phyloP scores from a whole-genome alignment of 1,140 invertebrate genomes.

The Choristoneura fumiferana region DNA sequence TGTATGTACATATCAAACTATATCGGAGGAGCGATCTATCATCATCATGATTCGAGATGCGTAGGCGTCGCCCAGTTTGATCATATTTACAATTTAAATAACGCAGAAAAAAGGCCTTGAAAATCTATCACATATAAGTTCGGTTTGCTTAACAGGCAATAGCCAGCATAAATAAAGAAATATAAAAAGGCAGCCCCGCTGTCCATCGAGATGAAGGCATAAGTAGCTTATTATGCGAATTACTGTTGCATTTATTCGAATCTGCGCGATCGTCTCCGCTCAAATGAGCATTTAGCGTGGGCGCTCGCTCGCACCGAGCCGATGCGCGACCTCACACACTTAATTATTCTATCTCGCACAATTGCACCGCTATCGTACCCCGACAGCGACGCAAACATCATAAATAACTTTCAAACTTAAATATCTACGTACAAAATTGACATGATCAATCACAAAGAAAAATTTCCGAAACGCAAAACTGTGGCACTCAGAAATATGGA shows the following conservation, averaged over 20 bases:
- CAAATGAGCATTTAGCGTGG: conserved; percentile 69
- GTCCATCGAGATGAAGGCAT: conserved; percentile 53
- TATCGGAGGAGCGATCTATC: conserved; percentile 47
- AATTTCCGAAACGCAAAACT: conserved; percentile 56
- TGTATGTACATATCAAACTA: conserved; percentile 40
- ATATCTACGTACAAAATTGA: conserved; percentile 52
- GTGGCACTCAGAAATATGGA: conserved; percentile 69
- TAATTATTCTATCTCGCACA: conserved; percentile 64
- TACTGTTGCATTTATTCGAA: conserved; percentile 67
- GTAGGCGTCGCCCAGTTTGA: conserved; percentile 53
- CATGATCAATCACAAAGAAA: conserved; percentile 70
- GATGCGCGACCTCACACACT: conserved; percentile 54
- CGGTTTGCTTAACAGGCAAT: conserved; percentile 62
- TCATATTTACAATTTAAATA: conserved; percentile 72
- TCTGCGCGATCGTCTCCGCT: conserved; percentile 62
- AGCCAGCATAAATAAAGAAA: conserved; percentile 65
- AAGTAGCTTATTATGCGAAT: conserved; percentile 63
- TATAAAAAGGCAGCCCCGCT: conserved; percentile 31
- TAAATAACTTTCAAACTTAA: conserved; percentile 46
- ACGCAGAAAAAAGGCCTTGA: conserved; percentile 61
- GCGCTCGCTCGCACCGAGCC: conserved; percentile 43
- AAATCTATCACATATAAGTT: conserved; percentile 69
- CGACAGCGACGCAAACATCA: conserved; percentile 31
- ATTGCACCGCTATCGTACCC: conserved; percentile 50
- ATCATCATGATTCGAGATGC: conserved; percentile 40